Percentiles rank a stretch among this genome's conserved stretches.
Evolutionary conservation across 2,113 vertebrate species (phyloP).

Genomic region (Enhydra lutris): DNA sequence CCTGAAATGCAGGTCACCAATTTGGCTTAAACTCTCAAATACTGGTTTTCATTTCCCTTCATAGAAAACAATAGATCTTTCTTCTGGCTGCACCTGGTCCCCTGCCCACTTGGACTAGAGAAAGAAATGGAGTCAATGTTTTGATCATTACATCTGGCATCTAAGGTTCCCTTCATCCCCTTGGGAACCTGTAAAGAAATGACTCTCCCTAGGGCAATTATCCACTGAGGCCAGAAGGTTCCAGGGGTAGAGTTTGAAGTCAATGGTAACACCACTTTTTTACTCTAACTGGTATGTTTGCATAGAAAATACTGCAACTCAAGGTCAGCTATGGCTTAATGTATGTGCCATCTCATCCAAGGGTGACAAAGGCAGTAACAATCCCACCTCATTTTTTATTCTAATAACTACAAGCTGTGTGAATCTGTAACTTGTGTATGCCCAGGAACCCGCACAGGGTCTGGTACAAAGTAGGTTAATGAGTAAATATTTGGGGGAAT

Average conservation of each 20-base stretch:
- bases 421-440: not conserved
- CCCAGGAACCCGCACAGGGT: not conserved
- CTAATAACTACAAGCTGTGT: not conserved
- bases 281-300: not conserved
- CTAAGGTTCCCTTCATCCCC: not conserved
- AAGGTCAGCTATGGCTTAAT: not conserved
- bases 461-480: not conserved
- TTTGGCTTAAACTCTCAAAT: conserved; percentile 68
- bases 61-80: conserved; percentile 49
- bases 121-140: not conserved
- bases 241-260: not conserved
- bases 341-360: not conserved
- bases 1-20: conserved; percentile 40
- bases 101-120: not conserved
- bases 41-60: conserved; percentile 58
- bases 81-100: not conserved
- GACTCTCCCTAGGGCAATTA: not conserved
- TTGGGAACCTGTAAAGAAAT: not conserved
- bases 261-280: not conserved
- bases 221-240: not conserved
- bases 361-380: not conserved
- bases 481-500: not conserved
- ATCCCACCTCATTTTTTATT: not conserved
- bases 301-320: not conserved
- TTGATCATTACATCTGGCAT: not conserved